Evolutionary conservation across 2,888 invertebrate genomes (phyloP).

Genomic region (Melinopterus prodromus): DNA sequence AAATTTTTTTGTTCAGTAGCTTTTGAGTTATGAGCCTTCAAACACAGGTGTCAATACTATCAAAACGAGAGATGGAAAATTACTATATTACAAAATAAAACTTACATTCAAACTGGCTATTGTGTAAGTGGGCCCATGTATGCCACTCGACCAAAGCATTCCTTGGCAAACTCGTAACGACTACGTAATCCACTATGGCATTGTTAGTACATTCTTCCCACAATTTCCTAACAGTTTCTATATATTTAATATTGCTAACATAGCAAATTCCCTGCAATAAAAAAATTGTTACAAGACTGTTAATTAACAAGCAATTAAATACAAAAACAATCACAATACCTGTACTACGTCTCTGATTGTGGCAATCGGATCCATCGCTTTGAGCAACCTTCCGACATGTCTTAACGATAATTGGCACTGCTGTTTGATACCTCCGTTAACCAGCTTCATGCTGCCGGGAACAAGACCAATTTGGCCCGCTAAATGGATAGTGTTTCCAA

Average conservation of each 20-base stretch:
- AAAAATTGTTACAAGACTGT: conserved; percentile 8
- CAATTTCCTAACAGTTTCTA: conserved; percentile 79
- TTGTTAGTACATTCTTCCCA: conserved; percentile 86
- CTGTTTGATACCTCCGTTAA: conserved; percentile 79
- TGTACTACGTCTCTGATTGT: conserved; percentile 85
- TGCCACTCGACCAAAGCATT: conserved; percentile 91
- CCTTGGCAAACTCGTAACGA: conserved; percentile 82
- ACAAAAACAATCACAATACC: conserved; percentile 52
- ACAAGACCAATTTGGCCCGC: conserved; percentile 94
- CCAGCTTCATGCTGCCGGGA: conserved; percentile 79
- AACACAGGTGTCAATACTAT: no score
- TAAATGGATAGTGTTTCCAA: conserved; percentile 84
- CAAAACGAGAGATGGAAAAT: no score
- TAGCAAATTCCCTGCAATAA: conserved; percentile 80
- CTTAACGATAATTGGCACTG: conserved; percentile 86
- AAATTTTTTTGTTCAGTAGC: no score
- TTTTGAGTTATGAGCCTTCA: no score
- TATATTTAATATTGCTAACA: conserved; percentile 75
- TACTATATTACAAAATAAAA: no score
- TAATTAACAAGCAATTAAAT: neutral
- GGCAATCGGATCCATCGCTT: conserved; percentile 80
- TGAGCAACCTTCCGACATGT: conserved; percentile 83
- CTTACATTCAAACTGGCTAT: conserved; percentile 87
- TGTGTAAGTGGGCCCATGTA: conserved; percentile 89
- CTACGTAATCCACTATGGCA: conserved; percentile 87